phyloP scores from a whole-genome alignment of 2,888 invertebrate genomes.

The Tyria jacobaeae region DNA sequence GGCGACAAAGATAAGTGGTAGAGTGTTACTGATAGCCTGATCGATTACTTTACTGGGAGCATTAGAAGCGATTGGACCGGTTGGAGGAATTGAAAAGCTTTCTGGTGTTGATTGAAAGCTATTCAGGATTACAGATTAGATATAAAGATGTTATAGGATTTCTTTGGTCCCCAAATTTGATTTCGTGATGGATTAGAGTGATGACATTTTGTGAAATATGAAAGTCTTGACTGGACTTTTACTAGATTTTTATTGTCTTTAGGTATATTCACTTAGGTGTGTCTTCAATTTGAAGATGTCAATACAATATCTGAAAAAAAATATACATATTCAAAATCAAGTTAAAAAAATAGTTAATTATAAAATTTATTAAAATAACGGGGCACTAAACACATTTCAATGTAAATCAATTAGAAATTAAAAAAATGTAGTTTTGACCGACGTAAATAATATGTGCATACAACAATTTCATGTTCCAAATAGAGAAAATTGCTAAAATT shows the following conservation, averaged over 20 bases:
- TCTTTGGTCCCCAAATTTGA: constrained; percentile 3
- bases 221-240: neutral
- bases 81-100: constrained; percentile 16
- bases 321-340: too few relatives aligned
- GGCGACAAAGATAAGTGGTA: constrained; percentile 42
- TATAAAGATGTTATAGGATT: constrained; percentile 10
- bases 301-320: too few relatives aligned
- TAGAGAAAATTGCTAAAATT: too few relatives aligned
- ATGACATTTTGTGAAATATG: neutral
- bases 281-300: too few relatives aligned
- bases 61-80: constrained; percentile 14
- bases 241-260: neutral
- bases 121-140: constrained; percentile 13
- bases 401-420: too few relatives aligned
- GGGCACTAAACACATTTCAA: too few relatives aligned
- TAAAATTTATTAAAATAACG: too few relatives aligned
- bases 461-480: too few relatives aligned
- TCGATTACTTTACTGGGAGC: constrained; percentile 27
- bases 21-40: constrained; percentile 35
- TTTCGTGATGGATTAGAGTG: neutral
- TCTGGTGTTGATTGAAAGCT: constrained; percentile 16
- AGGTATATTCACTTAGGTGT: neutral
- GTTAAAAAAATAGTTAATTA: too few relatives aligned
- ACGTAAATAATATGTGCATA: too few relatives aligned
- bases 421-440: too few relatives aligned